These are phyloP conservation scores for Leguminivora glycinivorella DNA, from an alignment of 1,140 invertebrate genomes.

Conservation along the genomic window DNA sequence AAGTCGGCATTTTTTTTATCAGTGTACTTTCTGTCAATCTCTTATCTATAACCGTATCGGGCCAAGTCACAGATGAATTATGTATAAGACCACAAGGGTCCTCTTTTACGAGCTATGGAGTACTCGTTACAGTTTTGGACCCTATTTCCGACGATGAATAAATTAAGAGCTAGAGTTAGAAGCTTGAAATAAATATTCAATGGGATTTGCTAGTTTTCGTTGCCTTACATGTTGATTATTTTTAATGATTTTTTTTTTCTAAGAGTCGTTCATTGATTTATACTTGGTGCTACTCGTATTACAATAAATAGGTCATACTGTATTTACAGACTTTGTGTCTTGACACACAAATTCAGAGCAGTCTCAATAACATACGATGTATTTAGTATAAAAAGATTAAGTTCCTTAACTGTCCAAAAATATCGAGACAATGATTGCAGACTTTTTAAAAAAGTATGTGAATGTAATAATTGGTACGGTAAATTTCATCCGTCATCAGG, in stretches of 20 bases:
- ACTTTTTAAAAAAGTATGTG: no score
- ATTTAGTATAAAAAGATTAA: no score
- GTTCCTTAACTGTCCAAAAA: no score
- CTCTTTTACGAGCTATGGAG: slow-evolving; percentile 38
- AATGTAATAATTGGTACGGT: no score
- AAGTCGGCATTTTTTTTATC: neutral
- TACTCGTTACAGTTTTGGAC: slow-evolving; percentile 39
- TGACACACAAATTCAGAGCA: no score
- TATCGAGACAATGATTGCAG: no score
- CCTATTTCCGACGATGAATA: slow-evolving; percentile 60
- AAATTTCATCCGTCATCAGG: no score
- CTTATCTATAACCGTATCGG: slow-evolving; percentile 4
- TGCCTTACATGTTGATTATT: neutral
- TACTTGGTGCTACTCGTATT: no score
- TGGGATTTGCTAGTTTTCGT: neutral
- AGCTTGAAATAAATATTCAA: slow-evolving; percentile 7
- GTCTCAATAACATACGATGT: no score
- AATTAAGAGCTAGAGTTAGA: slow-evolving; percentile 45
- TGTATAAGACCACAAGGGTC: slow-evolving; percentile 35
- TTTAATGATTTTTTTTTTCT: neutral
- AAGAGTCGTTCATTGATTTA: no score
- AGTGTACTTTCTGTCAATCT: neutral
- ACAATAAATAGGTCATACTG: no score
- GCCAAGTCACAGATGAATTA: slow-evolving; percentile 43
- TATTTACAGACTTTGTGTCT: no score